Evolutionary conservation across 2,113 vertebrate species (phyloP).

Genomic region (Callipepla squamata): DNA sequence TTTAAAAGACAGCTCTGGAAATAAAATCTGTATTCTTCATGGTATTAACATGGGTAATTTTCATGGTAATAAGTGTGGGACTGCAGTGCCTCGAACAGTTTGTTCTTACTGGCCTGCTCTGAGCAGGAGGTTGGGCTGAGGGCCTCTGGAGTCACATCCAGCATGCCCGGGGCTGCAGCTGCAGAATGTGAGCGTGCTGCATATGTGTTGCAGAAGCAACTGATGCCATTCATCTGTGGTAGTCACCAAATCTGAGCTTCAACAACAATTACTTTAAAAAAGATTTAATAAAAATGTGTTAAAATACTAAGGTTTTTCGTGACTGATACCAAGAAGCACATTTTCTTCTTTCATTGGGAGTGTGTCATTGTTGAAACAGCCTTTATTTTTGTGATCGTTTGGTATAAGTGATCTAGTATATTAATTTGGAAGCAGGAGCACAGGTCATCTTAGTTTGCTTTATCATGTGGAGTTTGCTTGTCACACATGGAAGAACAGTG

Average conservation of each 20-base stretch:
- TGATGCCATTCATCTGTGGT: background rate
- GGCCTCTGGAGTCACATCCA: background rate
- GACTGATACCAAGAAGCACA: background rate
- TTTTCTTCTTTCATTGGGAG: background rate
- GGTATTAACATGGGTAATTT: background rate
- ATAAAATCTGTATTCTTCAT: background rate
- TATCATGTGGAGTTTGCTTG: background rate
- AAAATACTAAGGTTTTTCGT: background rate
- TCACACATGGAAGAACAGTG: background rate
- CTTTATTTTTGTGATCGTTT: background rate
- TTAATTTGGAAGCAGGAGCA: background rate
- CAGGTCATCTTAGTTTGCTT: background rate
- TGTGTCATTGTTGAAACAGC: background rate
- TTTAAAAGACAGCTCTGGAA: background rate
- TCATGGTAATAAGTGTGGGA: background rate
- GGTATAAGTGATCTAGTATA: background rate
- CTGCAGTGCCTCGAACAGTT: background rate
- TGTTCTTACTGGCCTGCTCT: fast-evolving
- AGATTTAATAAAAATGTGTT: background rate
- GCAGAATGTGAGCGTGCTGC: background rate
- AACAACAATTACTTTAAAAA: background rate
- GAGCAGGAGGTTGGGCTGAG: background rate
- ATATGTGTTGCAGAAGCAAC: background rate
- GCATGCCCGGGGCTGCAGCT: background rate
- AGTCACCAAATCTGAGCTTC: background rate